phyloP scores from a whole-genome alignment of 2,888 invertebrate genomes.

The Rhagonycha fulva region DNA sequence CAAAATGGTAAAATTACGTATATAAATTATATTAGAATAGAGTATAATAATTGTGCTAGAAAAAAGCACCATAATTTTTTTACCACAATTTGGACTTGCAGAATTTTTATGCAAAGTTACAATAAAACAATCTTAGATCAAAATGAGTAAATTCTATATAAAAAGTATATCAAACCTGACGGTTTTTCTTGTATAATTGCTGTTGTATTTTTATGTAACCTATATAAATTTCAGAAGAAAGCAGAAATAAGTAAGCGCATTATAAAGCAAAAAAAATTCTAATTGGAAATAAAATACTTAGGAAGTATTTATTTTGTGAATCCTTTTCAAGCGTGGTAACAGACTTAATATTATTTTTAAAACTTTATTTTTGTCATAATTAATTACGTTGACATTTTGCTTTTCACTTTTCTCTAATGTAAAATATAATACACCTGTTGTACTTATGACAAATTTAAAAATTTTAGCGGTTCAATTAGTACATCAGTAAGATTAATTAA shows the following conservation, averaged over 20 bases:
- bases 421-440: background rate
- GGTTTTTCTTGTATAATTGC: no score
- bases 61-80: no score
- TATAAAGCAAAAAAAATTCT: background rate
- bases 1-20: no score
- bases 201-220: no score
- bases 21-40: no score
- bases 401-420: background rate
- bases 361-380: background rate
- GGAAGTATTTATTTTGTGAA: background rate
- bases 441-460: background rate
- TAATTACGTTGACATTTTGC: background rate
- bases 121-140: no score
- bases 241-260: background rate
- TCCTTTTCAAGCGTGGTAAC: background rate
- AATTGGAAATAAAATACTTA: background rate
- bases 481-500: background rate
- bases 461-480: background rate
- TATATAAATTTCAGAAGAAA: background rate
- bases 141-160: no score
- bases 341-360: background rate
- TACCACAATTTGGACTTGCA: no score
- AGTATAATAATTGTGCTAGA: no score
- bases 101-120: no score
- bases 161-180: no score